Base-by-base conservation (phyloP, 2,888 invertebrate species). In the Troilus luridus region DNA sequence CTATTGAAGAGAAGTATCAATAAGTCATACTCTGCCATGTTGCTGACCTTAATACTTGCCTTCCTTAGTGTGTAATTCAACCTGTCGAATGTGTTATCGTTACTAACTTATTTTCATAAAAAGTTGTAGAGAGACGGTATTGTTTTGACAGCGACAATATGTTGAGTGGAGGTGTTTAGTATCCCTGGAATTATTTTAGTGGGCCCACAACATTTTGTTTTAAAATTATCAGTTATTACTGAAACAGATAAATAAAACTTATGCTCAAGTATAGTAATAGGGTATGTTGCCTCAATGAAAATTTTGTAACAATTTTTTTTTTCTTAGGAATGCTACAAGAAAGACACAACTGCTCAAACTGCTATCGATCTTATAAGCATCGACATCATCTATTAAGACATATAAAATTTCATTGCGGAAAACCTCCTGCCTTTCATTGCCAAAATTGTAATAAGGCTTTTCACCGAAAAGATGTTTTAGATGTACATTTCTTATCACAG, bases 401-500 rank as follows among this genome's bases (percentile, higher is more conserved):
- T 91, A 58, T 92, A n/a, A 91, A 94, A 11, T 91, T 91, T 94
- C 94, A 95, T 91, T 95, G 95, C 92, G 94, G 94, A 58, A 94
- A 94, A 93, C 94, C 94, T 91, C 94, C 94, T 1, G 94, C 60
- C 90, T 97, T 96, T 95, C 96, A 95, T 94, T 97, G 97, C 93
- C 96, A 96, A 89, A 95, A 96, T 94, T 97, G 97, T n/a, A 56
- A 56, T 85, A 85, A 85, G 56, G 85, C 85, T 21, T 85, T 85
- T 85, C 85, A 85, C 56, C 56, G 85, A 54, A 85, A 85, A 85
- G 85, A 85, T 85, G 85, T 85, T n/a, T 58, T 85, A n/a, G 56
- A 85, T n/a, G 56, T 56, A 11, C 85, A 85, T 56, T 85, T 85
- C 19, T n/a, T 85, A 85, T 85, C 85, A 12, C 85, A 85, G n/a